phyloP scores from a whole-genome alignment of 2,797 vertebrate genomes.

The Trachurus trachurus region DNA sequence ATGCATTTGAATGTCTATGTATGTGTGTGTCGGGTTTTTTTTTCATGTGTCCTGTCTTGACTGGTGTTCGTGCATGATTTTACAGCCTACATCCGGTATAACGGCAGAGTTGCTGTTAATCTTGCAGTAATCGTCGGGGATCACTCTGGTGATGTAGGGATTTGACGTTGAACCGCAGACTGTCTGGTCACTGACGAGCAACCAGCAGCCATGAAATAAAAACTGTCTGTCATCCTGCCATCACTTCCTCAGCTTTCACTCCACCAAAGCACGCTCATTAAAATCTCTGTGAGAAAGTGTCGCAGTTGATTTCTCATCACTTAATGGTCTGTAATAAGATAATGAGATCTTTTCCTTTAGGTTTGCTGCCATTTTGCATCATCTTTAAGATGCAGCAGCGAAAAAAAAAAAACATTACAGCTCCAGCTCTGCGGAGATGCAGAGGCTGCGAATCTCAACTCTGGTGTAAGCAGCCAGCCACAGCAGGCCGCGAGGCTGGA shows the following conservation, averaged over 20 bases:
- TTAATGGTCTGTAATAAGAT: slow-evolving; percentile 69
- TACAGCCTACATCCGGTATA: slow-evolving; percentile 37
- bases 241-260: slow-evolving; percentile 44
- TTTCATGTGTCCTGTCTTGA: slow-evolving; percentile 34
- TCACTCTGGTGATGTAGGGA: slow-evolving; percentile 54
- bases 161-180: slow-evolving; percentile 56
- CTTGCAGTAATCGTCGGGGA: slow-evolving; percentile 68
- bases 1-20: slow-evolving; percentile 21
- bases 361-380: slow-evolving; percentile 71
- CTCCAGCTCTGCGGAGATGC: slow-evolving; percentile 36
- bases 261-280: slow-evolving; percentile 63
- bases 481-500: slow-evolving; percentile 35
- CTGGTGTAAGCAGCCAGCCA: slow-evolving; percentile 33
- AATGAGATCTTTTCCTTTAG: slow-evolving; percentile 76
- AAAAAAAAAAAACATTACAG: slow-evolving; percentile 7
- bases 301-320: slow-evolving; percentile 70
- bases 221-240: slow-evolving; percentile 59
- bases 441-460: slow-evolving; percentile 26
- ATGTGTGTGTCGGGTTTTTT: background rate
- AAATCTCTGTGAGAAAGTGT: slow-evolving; percentile 62
- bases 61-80: slow-evolving; percentile 40
- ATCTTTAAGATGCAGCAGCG: slow-evolving; percentile 46
- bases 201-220: slow-evolving; percentile 65
- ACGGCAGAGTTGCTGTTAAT: slow-evolving; percentile 65
- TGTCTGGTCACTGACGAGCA: slow-evolving; percentile 53